phyloP scores from a whole-genome alignment of 2,113 vertebrate genomes.

The Copsychus sechellarum region DNA sequence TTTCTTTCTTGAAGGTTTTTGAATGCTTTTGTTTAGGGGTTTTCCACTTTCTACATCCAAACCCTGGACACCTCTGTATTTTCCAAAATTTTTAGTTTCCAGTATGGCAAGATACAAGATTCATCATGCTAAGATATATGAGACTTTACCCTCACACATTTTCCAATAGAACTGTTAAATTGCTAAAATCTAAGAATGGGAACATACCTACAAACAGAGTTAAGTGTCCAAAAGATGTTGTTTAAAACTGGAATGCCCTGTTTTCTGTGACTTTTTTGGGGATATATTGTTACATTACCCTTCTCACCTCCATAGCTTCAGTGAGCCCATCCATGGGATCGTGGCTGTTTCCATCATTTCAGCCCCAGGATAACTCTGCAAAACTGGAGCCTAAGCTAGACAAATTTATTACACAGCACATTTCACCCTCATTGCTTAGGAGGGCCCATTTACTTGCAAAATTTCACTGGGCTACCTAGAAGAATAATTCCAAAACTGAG shows the following conservation, averaged over 20 bases:
- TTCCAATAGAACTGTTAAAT: background rate
- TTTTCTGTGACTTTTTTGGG: background rate
- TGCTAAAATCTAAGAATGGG: background rate
- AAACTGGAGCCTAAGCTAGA: background rate
- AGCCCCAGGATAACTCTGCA: background rate
- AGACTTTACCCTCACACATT: background rate
- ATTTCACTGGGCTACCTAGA: background rate
- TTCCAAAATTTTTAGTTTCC: background rate
- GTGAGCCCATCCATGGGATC: background rate
- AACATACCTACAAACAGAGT: background rate
- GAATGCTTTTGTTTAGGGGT: background rate
- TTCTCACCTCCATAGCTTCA: background rate
- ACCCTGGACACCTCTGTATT: background rate
- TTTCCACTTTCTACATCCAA: background rate
- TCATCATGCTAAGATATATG: background rate
- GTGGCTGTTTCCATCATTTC: background rate
- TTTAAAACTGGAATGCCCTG: background rate
- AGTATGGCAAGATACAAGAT: background rate
- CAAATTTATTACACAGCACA: background rate
- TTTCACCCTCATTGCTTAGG: background rate
- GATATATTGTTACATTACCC: accelerated
- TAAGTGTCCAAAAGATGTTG: background rate
- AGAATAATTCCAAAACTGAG: background rate
- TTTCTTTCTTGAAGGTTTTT: background rate
- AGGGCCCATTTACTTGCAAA: background rate